Evolutionary conservation across 2,888 invertebrate species (phyloP).

Genomic region (Alitta virens): DNA sequence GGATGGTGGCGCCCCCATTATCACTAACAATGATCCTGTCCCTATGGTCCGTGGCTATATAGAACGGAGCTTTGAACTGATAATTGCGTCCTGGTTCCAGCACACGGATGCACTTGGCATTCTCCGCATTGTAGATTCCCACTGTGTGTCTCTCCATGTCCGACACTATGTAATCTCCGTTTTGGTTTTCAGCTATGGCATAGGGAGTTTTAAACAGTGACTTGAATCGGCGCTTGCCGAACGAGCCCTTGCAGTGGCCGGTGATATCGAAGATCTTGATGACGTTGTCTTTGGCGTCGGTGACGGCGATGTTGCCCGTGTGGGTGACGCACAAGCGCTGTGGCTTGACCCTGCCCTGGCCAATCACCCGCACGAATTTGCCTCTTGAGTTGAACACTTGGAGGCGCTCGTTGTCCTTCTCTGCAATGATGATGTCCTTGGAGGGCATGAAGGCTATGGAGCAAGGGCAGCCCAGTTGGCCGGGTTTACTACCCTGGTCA

Average conservation of each 20-base stretch:
- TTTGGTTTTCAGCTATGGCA: slow-evolving; percentile 40
- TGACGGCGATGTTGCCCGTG: slow-evolving; percentile 43
- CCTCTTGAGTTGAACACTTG: slow-evolving; percentile 34
- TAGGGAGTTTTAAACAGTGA: slow-evolving; percentile 44
- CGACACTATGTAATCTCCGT: slow-evolving; percentile 42
- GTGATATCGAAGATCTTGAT: slow-evolving; percentile 39
- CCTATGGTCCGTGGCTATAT: slow-evolving; percentile 32
- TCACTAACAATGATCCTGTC: slow-evolving; percentile 41
- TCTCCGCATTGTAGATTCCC: slow-evolving; percentile 34
- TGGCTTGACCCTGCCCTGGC: slow-evolving; percentile 36
- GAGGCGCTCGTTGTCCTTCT: slow-evolving; percentile 44
- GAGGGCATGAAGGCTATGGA: slow-evolving; percentile 37
- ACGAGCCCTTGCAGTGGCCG: slow-evolving; percentile 29
- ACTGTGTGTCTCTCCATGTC: slow-evolving; percentile 40
- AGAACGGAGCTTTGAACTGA: slow-evolving; percentile 13
- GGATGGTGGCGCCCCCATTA: slow-evolving; percentile 33
- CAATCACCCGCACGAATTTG: slow-evolving; percentile 26
- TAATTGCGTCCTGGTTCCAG: slow-evolving; percentile 31
- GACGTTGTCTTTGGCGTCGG: slow-evolving; percentile 41
- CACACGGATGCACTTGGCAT: slow-evolving; percentile 30
- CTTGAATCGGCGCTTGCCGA: slow-evolving; percentile 29
- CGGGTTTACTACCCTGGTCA: slow-evolving; percentile 5
- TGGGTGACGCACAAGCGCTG: slow-evolving; percentile 39
- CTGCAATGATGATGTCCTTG: slow-evolving; percentile 39
- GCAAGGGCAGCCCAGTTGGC: slow-evolving; percentile 37